A percentile compares a stretch with the other conserved stretches of the same genome.
These are phyloP conservation scores for Koerneria pararmatus DNA, from an alignment of 2,888 invertebrate species.

Conservation along the genomic window DNA sequence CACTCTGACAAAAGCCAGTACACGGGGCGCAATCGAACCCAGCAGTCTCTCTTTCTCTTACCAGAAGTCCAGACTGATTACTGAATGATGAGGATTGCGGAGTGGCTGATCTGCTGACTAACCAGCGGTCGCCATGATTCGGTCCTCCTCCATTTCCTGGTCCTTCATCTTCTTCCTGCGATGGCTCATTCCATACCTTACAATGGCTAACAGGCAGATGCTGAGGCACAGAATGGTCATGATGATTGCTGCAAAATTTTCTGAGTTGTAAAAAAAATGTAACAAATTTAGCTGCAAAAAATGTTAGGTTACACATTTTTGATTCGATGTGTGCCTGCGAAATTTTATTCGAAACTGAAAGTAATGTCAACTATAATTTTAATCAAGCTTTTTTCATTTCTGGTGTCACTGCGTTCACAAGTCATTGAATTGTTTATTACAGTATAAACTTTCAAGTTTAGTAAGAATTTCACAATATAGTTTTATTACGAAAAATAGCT, in stretches of 20 bases:
- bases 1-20: no score
- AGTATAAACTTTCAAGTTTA: neutral
- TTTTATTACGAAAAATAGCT: neutral
- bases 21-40: no score
- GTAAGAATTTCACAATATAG: neutral
- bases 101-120: constrained; percentile 37
- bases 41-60: no score
- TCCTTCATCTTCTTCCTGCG: constrained; percentile 58
- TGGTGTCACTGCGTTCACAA: no score
- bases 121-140: constrained; percentile 51
- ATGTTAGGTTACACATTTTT: no score
- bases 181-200: constrained; percentile 58
- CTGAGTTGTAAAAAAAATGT: neutral
- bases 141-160: constrained; percentile 46
- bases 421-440: no score
- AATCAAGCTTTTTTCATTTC: no score
- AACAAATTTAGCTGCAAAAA: neutral
- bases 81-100: no score
- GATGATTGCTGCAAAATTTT: constrained; percentile 56
- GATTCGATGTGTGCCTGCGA: no score
- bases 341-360: no score
- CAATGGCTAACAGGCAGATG: constrained; percentile 56
- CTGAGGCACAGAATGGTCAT: constrained; percentile 56
- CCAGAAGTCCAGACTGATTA: no score
- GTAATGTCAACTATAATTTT: no score